These are phyloP conservation scores for Drosophila koepferae DNA, from an alignment of 2,888 invertebrate species.

Conservation along the genomic window DNA sequence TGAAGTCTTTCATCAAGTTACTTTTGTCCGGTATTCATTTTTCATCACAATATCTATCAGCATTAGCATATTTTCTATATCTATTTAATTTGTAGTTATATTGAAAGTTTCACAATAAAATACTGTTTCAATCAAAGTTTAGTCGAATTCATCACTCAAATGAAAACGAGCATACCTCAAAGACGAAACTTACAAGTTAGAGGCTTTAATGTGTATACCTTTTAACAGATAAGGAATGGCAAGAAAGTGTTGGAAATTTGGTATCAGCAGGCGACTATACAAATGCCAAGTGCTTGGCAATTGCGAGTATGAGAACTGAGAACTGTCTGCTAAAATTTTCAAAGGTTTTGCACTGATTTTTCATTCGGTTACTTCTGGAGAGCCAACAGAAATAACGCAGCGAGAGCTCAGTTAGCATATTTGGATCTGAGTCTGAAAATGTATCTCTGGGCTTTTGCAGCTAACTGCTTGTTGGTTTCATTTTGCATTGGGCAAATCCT, in stretches of 20 bases:
- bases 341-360: conserved; percentile 69
- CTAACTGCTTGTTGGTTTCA: conserved; percentile 47
- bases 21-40: not conserved
- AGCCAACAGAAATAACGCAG: conserved; percentile 22
- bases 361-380: conserved; percentile 62
- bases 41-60: not conserved
- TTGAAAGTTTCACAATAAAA: not conserved
- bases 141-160: not conserved
- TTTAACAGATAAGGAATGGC: conserved; percentile 16
- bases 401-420: not conserved
- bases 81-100: not conserved
- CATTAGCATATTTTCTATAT: not conserved
- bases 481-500: conserved; percentile 63
- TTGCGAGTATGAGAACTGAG: conserved; percentile 31
- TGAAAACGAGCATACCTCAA: not conserved
- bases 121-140: not conserved
- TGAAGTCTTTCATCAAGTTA: not conserved
- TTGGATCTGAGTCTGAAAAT: conserved; percentile 4
- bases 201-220: not conserved
- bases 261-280: conserved; percentile 55
- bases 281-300: conserved; percentile 54
- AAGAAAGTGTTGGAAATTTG: conserved; percentile 55
- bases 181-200: not conserved
- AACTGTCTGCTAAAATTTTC: conserved; percentile 59
- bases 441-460: conserved; percentile 28